Evolutionary conservation across 2,113 vertebrate species (phyloP), one percentile per base, ranked within the genome.

Genomic region (Onychostoma macrolepis): DNA sequence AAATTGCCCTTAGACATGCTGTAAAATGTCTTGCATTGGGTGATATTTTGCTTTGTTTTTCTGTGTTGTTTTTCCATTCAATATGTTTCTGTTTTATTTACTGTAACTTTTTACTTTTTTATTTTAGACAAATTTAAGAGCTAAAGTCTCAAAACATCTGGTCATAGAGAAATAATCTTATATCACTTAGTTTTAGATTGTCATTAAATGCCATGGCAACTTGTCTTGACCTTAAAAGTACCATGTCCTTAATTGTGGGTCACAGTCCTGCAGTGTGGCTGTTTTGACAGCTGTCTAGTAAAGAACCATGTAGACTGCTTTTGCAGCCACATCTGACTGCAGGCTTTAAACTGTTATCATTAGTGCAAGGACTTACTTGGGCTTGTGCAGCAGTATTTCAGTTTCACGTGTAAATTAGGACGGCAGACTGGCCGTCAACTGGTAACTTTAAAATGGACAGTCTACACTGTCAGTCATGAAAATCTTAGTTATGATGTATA

Each of bases 211-310:
- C n/a, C 72, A 8, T 15, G 8, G 24, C 6, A 3, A n/a, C 6
- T 76, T 76, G 26, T 45, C 38, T 43, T 43, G 24, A 26, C 24
- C 24, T 76, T 76, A 26, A n/a, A 45, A 17, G 41, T 45, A 15
- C 72, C 7, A 13, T 17, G 41, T 45, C 41, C 12, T 76, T 76
- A 76, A 76, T 26, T 76, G 72, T 48, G 6, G 72, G 41, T 76
- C 41, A 76, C 2, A 76, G 13, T 76, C 72, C 72, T 76, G 72
- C 41, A 45, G 72, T 76, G 72, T 28, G 72, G 6, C 6, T 17
- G 38, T 45, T 76, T 41, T 76, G 72, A 26, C 72, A 76, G 72
- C 69, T 38, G 33, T 75, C 24, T 75, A 11, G 69, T 43, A 45
- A 45, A 75, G 38, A 45, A 75, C 24, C 4, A 75, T 12, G 38